Percentiles rank a stretch among this genome's conserved stretches.
These are phyloP conservation scores for Ormia ochracea DNA, from an alignment of 2,888 invertebrate species.

Conservation along the genomic window DNA sequence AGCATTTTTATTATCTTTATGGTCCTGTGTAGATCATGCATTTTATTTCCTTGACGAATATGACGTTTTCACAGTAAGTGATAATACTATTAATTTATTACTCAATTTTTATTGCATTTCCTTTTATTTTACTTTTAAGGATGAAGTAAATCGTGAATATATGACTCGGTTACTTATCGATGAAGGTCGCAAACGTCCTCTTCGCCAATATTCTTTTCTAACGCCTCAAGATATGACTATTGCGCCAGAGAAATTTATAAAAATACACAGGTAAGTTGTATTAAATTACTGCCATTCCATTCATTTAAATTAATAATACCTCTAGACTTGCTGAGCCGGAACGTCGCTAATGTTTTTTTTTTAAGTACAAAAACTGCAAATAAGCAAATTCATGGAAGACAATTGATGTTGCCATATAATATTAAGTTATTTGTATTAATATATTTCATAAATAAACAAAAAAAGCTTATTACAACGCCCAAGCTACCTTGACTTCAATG, in stretches of 20 bases:
- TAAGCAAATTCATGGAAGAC: not conserved
- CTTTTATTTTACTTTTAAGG: slow-evolving; percentile 79
- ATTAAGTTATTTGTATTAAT: not conserved
- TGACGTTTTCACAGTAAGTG: slow-evolving; percentile 93
- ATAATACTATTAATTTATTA: not conserved
- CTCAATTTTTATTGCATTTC: not conserved
- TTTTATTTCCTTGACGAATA: slow-evolving; percentile 97
- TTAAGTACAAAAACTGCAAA: not conserved
- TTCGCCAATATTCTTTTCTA: slow-evolving; percentile 91
- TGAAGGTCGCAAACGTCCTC: slow-evolving; percentile 83
- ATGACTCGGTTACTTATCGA: slow-evolving; percentile 87
- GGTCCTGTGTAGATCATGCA: slow-evolving; percentile 94
- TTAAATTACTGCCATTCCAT: not conserved
- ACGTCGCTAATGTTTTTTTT: slow-evolving; percentile 27
- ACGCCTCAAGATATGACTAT: slow-evolving; percentile 89
- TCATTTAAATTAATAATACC: not conserved
- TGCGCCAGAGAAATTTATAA: slow-evolving; percentile 78
- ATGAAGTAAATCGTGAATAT: slow-evolving; percentile 88
- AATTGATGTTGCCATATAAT: slow-evolving; percentile 31
- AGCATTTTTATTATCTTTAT: slow-evolving; percentile 93
- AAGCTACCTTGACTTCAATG: no score
- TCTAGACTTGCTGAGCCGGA: slow-evolving; percentile 58
- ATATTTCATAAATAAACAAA: no score
- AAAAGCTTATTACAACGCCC: no score
- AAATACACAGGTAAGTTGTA: slow-evolving; percentile 79